These are phyloP conservation scores for Proterorhinus semilunaris DNA, from an alignment of 2,113 vertebrate genomes.

Conservation along the genomic window DNA sequence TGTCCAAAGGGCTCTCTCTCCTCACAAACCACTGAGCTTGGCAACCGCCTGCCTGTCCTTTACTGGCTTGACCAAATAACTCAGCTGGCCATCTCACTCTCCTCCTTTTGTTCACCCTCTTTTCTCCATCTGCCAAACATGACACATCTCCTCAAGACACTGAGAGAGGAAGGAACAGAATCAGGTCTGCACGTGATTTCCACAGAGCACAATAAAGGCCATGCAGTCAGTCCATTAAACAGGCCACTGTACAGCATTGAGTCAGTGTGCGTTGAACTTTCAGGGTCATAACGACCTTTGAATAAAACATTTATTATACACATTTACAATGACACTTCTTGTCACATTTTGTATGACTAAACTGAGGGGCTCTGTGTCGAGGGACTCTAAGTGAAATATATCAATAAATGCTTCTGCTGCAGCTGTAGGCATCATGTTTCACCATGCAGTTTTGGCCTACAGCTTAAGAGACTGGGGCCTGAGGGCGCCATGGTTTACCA, in stretches of 20 bases:
- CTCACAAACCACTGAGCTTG: slow-evolving; percentile 62
- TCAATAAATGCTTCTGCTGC: slow-evolving; percentile 41
- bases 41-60: slow-evolving; percentile 69
- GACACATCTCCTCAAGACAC: slow-evolving; percentile 62
- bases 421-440: slow-evolving; percentile 40
- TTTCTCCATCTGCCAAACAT: slow-evolving; percentile 69
- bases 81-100: slow-evolving; percentile 64
- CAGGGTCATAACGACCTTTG: slow-evolving; percentile 27
- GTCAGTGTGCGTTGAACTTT: slow-evolving; percentile 12
- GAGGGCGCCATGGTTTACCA: slow-evolving; percentile 73
- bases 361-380: not conserved
- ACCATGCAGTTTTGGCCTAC: slow-evolving; percentile 41
- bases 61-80: slow-evolving; percentile 72
- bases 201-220: slow-evolving; percentile 49
- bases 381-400: slow-evolving; percentile 2
- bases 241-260: slow-evolving; percentile 61
- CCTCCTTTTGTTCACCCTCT: slow-evolving; percentile 66
- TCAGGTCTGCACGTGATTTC: slow-evolving; percentile 52
- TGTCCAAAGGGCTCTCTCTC: slow-evolving; percentile 56
- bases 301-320: slow-evolving; percentile 12
- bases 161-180: slow-evolving; percentile 51
- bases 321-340: slow-evolving; percentile 12
- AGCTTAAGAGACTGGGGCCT: slow-evolving; percentile 41
- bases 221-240: slow-evolving; percentile 52
- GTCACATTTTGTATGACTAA: slow-evolving; percentile 5